phyloP scores from a whole-genome alignment of 1,140 invertebrate species.

The Hormaphis cornu region DNA sequence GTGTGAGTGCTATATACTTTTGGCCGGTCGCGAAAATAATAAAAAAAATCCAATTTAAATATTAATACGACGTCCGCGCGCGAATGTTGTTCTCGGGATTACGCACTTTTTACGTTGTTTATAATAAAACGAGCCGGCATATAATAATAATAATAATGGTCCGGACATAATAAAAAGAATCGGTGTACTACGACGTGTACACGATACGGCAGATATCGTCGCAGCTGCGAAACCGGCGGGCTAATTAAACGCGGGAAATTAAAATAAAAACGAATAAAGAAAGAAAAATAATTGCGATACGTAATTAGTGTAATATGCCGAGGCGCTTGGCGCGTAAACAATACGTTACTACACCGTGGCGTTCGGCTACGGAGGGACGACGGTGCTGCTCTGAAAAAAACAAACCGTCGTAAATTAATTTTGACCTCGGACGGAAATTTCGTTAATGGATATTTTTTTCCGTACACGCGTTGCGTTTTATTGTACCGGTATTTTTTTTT shows the following conservation, averaged over 20 bases:
- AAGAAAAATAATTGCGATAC: constrained; percentile 30
- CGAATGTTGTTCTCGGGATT: constrained; percentile 22
- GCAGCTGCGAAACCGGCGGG: neutral
- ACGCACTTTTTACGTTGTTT: constrained; percentile 29
- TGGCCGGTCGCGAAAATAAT: too few relatives aligned
- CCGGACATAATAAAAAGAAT: constrained; percentile 27
- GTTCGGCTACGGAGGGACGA: neutral
- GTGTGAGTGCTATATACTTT: too few relatives aligned
- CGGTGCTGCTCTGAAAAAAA: constrained; percentile 4
- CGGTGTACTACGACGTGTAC: too few relatives aligned
- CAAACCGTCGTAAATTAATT: constrained; percentile 30
- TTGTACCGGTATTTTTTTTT: neutral
- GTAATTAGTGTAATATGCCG: constrained; percentile 7
- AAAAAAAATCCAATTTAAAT: constrained; percentile 29
- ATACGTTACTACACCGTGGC: neutral
- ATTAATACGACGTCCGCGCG: too few relatives aligned
- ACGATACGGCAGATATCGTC: too few relatives aligned
- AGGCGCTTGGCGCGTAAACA: constrained; percentile 8
- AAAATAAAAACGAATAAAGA: constrained; percentile 20
- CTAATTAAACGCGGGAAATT: constrained; percentile 31
- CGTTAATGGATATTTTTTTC: constrained; percentile 13
- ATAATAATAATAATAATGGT: constrained; percentile 18
- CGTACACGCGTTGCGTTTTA: neutral
- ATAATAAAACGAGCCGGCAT: constrained; percentile 31
- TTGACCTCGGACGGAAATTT: constrained; percentile 26